Evolutionary conservation across 2,888 invertebrate genomes (phyloP).

Genomic region (Leptinotarsa peninsularis): DNA sequence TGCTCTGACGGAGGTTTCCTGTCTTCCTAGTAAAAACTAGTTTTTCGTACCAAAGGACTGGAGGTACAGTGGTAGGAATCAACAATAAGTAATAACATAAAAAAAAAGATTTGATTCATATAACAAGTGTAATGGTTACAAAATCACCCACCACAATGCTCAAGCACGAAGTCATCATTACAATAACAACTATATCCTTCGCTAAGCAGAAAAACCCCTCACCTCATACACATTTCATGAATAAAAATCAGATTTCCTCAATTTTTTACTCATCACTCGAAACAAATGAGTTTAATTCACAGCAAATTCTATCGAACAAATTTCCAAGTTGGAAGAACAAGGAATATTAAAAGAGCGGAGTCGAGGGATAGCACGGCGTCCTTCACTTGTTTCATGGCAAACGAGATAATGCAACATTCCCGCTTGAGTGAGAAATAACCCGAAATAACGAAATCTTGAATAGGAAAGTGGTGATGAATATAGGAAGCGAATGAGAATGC

Average conservation of each 20-base stretch:
- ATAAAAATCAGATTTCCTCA: neutral
- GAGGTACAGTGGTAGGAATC: slow-evolving; percentile 41
- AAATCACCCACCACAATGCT: too few relatives aligned
- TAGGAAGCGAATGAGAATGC: slow-evolving; percentile 75
- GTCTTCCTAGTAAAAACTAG: slow-evolving; percentile 32
- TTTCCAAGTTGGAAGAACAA: neutral
- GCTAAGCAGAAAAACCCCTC: neutral
- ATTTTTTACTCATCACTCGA: neutral
- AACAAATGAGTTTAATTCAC: slow-evolving; percentile 16
- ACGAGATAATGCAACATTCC: slow-evolving; percentile 60
- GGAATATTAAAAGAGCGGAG: slow-evolving; percentile 6
- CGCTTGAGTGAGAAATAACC: slow-evolving; percentile 38
- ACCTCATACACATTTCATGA: neutral
- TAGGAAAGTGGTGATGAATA: slow-evolving; percentile 57
- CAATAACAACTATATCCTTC: too few relatives aligned
- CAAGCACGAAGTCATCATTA: too few relatives aligned
- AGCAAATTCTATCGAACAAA: slow-evolving; percentile 17
- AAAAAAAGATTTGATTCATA: slow-evolving; percentile 4
- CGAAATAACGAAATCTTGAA: slow-evolving; percentile 37
- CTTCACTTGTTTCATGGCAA: slow-evolving; percentile 22
- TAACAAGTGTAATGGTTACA: neutral
- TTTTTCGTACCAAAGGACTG: slow-evolving; percentile 34
- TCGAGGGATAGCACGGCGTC: neutral
- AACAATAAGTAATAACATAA: slow-evolving; percentile 33
- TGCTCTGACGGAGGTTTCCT: slow-evolving; percentile 31